Conservation (phyloP, 2,888 invertebrate genomes). For the Lordiphosa fenestrarum region DNA sequence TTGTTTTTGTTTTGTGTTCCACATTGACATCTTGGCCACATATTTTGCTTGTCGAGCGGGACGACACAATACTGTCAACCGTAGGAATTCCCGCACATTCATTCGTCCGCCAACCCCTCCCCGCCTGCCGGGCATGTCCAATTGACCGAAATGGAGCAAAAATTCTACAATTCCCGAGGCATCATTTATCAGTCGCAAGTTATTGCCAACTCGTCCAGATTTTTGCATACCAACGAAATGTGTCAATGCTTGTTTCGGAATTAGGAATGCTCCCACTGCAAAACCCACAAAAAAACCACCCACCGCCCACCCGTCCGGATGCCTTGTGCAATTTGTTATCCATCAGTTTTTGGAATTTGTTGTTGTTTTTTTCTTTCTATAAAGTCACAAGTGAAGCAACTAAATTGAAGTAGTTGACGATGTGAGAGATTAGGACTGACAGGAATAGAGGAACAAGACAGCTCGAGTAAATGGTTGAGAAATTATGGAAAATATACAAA, state of each 20-base stretch:
- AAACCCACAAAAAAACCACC: conserved; percentile 1
- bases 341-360: conserved; percentile 31
- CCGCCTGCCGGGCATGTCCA: conserved; percentile 41
- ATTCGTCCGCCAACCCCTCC: conserved; percentile 43
- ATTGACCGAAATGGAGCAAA: conserved; percentile 78
- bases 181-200: conserved; percentile 71
- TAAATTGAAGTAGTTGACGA: too few species aligned
- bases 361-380: too few species aligned
- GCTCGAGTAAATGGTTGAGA: too few species aligned
- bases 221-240: conserved; percentile 66
- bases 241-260: conserved; percentile 60
- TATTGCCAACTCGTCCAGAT: conserved; percentile 68
- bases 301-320: background rate
- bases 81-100: conserved; percentile 75
- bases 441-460: too few species aligned
- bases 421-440: too few species aligned
- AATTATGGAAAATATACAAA: too few species aligned
- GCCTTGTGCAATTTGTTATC: conserved; percentile 52
- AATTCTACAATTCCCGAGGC: conserved; percentile 60
- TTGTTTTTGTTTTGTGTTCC: conserved; percentile 19
- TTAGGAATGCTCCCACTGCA: conserved; percentile 23
- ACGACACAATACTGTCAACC: conserved; percentile 73
- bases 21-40: conserved; percentile 73
- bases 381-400: too few species aligned
- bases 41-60: conserved; percentile 74